Evolutionary conservation across 2,113 vertebrate genomes (phyloP).

Genomic region (Syngnathus typhle): DNA sequence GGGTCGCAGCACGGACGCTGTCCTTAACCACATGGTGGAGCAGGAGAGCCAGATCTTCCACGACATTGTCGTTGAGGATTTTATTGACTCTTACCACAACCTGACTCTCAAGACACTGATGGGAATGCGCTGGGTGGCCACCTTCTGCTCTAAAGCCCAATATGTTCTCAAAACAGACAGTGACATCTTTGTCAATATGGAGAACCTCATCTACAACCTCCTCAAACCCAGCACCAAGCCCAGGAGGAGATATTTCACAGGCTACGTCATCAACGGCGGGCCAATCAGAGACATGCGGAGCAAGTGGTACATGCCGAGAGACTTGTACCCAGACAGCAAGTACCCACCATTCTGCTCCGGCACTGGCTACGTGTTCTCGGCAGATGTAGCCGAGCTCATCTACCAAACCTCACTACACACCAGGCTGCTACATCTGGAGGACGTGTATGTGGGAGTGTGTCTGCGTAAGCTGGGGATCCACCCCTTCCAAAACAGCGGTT

Average conservation of each 20-base stretch:
- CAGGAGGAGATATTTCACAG: slow-evolving; percentile 91
- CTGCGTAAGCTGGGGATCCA: slow-evolving; percentile 93
- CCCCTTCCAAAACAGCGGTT: slow-evolving; percentile 97
- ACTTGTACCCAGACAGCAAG: slow-evolving; percentile 93
- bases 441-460: slow-evolving; percentile 94
- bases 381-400: slow-evolving; percentile 92
- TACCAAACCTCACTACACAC: slow-evolving; percentile 96
- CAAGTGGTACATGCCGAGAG: slow-evolving; percentile 98
- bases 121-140: slow-evolving; percentile 97
- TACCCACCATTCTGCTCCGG: slow-evolving; percentile 98
- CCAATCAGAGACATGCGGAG: slow-evolving; percentile 94
- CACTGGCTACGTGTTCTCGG: slow-evolving; percentile 95
- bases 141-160: slow-evolving; percentile 88
- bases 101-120: slow-evolving; percentile 95
- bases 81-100: slow-evolving; percentile 95
- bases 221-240: slow-evolving; percentile 92
- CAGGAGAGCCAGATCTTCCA: slow-evolving; percentile 98
- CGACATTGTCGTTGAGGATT: slow-evolving; percentile 95
- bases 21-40: slow-evolving; percentile 97
- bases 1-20: slow-evolving; percentile 82
- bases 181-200: slow-evolving; percentile 99
- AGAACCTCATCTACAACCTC: slow-evolving; percentile 95
- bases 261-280: slow-evolving; percentile 94
- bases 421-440: slow-evolving; percentile 94
- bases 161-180: slow-evolving; percentile 99